Evolutionary conservation across 2,888 invertebrate genomes (phyloP).

Genomic region (Diarsia rubi): DNA sequence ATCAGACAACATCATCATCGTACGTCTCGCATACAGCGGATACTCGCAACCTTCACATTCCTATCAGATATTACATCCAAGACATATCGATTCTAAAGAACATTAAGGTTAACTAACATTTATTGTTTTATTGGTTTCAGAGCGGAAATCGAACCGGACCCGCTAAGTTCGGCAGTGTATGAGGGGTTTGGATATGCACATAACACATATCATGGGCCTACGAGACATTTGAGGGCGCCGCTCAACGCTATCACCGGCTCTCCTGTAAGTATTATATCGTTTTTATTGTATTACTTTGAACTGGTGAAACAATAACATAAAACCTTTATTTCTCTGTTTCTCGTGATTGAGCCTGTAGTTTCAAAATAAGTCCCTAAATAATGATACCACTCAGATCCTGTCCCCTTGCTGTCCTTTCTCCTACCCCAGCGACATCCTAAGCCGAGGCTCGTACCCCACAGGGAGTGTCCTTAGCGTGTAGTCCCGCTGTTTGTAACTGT

Average conservation of each 20-base stretch:
- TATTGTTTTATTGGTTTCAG: constrained; percentile 69
- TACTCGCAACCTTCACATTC: too few relatives aligned
- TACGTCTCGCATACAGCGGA: too few relatives aligned
- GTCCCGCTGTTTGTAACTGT: too few relatives aligned
- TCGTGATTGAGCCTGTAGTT: too few relatives aligned
- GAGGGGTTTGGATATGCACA: constrained; percentile 92
- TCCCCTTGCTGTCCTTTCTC: too few relatives aligned
- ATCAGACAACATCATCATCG: too few relatives aligned
- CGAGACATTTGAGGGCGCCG: constrained; percentile 93
- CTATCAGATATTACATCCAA: neutral
- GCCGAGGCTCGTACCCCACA: too few relatives aligned
- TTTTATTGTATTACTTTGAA: neutral
- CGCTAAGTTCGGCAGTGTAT: constrained; percentile 76
- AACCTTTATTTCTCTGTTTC: neutral
- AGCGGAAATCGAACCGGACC: constrained; percentile 81
- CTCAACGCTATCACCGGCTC: constrained; percentile 90
- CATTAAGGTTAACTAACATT: neutral
- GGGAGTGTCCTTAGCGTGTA: too few relatives aligned
- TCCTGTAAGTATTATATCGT: constrained; percentile 81
- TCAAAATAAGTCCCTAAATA: too few relatives aligned
- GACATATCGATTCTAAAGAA: neutral
- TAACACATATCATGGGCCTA: constrained; percentile 97
- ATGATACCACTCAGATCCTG: too few relatives aligned
- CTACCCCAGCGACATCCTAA: too few relatives aligned
- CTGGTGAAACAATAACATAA: neutral